Conservation (phyloP, 37 sponge, comb jelly and placozoan genomes). For the Lycopodina hypogea region DNA sequence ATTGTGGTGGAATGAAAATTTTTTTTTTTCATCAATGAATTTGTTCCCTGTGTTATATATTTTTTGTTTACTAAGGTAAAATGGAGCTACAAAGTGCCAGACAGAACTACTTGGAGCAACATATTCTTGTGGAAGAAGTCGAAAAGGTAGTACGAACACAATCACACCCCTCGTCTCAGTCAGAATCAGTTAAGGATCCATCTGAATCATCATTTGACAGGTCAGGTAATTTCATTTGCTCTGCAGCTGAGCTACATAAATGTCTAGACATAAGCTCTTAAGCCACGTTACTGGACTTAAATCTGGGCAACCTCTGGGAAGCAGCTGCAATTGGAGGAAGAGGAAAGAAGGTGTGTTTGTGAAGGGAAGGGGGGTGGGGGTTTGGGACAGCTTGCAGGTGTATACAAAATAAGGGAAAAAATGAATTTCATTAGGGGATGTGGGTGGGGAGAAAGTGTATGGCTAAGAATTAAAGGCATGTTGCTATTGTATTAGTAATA, state of each 20-base stretch:
- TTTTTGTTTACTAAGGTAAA: constrained; percentile 2
- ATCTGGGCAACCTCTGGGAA: constrained; percentile 2
- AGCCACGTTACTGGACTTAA: constrained; percentile 15
- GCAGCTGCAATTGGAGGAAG: neutral
- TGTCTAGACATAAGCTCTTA: constrained; percentile 18
- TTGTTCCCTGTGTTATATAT: too few relatives aligned
- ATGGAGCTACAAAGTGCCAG: neutral
- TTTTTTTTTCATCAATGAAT: neutral
- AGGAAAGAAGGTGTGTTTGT: neutral
- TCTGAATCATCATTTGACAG: neutral
- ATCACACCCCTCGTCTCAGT: neutral
- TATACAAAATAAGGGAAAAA: too few relatives aligned
- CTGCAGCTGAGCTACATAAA: constrained; percentile 26
- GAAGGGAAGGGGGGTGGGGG: neutral
- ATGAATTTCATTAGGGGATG: too few relatives aligned
- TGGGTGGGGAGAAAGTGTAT: too few relatives aligned
- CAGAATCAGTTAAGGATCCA: neutral
- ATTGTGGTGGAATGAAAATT: neutral
- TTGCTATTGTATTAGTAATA: too few relatives aligned
- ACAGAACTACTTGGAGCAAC: constrained; percentile 30
- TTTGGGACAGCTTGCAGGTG: too few relatives aligned
- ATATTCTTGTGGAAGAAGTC: constrained; percentile 6
- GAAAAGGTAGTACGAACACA: neutral
- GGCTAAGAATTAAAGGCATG: too few relatives aligned
- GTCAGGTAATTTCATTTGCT: neutral